Base-by-base conservation (phyloP, 2,888 invertebrate genomes). In the Apotomis betuletana region DNA sequence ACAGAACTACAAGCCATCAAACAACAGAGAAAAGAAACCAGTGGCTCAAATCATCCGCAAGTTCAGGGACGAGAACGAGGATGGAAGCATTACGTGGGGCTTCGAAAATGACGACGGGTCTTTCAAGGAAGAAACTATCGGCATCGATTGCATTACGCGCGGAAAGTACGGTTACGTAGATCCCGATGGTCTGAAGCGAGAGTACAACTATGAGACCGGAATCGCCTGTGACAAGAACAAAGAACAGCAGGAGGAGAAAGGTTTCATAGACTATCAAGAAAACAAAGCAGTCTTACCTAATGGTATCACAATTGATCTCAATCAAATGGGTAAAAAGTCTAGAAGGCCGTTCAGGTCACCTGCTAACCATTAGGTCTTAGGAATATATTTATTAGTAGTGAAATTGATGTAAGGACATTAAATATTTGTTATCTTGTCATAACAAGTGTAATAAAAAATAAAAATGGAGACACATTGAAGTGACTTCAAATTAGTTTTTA, bases 71-170 rank as follows among this genome's bases (percentile, higher is more conserved):
- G 97, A 97, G 85, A 96, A 97, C 81, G 94, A 94, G 41, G 96
- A 96, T 78, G 97, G 97, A 55, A 97, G 96, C 83, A 97, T 97
- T 79, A 96, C 96, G 0, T 97, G 97, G 97, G 97, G 97, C 63
- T 97, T 96, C 82, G 97, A 97, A 87, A 97, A 97, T 84, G 97
- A 97, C 79, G 97, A 97, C 81, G 97, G 97, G 36, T 96, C 96
- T 2, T 97, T 96, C 88, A 97, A 97, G 84, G 97, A 97, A 85
- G 97, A 97, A 90, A 94, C 95, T 8, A 96, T 97, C 78, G 97
- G 97, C 59, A 92, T 94, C 10, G 96, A 97, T 86, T 96, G 96
- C 81, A 87, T 96, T 74, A 96, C 96, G 10, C 94, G 96, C 75
- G 97, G 97, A 61, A 96, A 96, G 83, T 97, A 97, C 83, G 97